Evolutionary conservation across 2,888 invertebrate species (phyloP).

Genomic region (Hybos culiciformis): DNA sequence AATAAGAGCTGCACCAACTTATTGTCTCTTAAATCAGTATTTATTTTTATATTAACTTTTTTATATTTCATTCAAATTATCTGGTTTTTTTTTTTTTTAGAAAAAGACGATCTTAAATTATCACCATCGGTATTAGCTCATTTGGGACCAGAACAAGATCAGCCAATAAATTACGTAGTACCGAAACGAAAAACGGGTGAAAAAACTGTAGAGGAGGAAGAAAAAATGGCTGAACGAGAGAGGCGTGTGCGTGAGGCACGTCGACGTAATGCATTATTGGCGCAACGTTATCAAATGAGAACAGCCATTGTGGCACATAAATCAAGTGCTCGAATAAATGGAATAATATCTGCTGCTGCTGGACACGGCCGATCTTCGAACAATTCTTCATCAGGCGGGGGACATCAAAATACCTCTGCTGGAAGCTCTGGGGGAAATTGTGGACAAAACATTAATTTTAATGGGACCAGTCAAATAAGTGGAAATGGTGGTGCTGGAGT

Average conservation of each 20-base stretch:
- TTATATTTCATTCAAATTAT: too few species aligned
- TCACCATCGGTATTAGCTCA: conserved; percentile 37
- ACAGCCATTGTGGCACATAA: conserved; percentile 25
- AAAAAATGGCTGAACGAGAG: conserved; percentile 36
- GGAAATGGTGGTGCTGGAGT: conserved; percentile 40
- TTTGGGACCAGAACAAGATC: conserved; percentile 61
- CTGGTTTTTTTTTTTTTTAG: not conserved
- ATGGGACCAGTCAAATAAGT: conserved; percentile 23
- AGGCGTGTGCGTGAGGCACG: conserved; percentile 54
- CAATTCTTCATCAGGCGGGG: conserved; percentile 21
- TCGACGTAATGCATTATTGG: conserved; percentile 51
- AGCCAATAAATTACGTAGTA: conserved; percentile 79
- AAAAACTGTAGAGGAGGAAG: conserved; percentile 8
- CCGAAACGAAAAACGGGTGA: conserved; percentile 60
- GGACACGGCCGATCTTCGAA: conserved; percentile 63
- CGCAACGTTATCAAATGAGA: conserved; percentile 18
- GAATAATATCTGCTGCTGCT: conserved; percentile 59
- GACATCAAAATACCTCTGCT: not conserved
- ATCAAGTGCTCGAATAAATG: conserved; percentile 40
- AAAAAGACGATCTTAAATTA: conserved; percentile 36
- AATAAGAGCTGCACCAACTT: too few species aligned
- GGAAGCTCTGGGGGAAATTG: conserved; percentile 24
- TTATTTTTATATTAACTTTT: too few species aligned
- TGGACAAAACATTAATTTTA: conserved; percentile 34
- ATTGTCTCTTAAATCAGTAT: too few species aligned